A percentile compares a stretch with the other conserved stretches of the same genome.
These are phyloP conservation scores for Aphaenogaster rudis DNA, from an alignment of 1,140 invertebrate species.

Conservation along the genomic window DNA sequence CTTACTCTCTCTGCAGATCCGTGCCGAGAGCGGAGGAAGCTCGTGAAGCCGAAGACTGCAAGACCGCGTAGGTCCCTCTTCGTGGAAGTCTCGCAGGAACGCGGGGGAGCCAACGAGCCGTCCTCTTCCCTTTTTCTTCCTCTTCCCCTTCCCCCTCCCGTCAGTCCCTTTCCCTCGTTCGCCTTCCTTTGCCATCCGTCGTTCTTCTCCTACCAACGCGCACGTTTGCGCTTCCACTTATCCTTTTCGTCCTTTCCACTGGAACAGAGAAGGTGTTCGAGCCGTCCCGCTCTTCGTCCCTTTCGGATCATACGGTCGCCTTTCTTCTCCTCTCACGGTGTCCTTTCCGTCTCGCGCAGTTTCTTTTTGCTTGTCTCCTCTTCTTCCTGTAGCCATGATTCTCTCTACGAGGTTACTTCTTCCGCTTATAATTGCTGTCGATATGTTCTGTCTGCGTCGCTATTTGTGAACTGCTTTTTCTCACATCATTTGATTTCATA, in stretches of 20 bases:
- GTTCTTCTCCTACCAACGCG: conserved; percentile 34
- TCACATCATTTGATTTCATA: not conserved
- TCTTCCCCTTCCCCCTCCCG: not conserved
- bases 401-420: conserved; percentile 12
- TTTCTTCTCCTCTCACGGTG: conserved; percentile 17
- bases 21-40: conserved; percentile 26
- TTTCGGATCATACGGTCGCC: conserved; percentile 14
- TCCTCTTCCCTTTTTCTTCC: conserved; percentile 59
- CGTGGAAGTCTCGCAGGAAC: conserved; percentile 77
- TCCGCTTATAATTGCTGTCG: conserved; percentile 43
- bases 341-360: conserved; percentile 17
- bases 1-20: not conserved
- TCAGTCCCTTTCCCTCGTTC: not conserved
- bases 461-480: not conserved
- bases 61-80: conserved; percentile 76
- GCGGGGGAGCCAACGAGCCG: conserved; percentile 59
- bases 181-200: conserved; percentile 2
- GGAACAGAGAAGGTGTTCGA: conserved; percentile 1
- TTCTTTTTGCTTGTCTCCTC: not conserved
- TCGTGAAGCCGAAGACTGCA: conserved; percentile 52
- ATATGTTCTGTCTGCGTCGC: not conserved
- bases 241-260: conserved; percentile 49
- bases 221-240: conserved; percentile 39
- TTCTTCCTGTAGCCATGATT: conserved; percentile 28
- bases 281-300: not conserved